Conservation (phyloP, 2,113 vertebrate species). For the Plecturocebus donacophilus region DNA sequence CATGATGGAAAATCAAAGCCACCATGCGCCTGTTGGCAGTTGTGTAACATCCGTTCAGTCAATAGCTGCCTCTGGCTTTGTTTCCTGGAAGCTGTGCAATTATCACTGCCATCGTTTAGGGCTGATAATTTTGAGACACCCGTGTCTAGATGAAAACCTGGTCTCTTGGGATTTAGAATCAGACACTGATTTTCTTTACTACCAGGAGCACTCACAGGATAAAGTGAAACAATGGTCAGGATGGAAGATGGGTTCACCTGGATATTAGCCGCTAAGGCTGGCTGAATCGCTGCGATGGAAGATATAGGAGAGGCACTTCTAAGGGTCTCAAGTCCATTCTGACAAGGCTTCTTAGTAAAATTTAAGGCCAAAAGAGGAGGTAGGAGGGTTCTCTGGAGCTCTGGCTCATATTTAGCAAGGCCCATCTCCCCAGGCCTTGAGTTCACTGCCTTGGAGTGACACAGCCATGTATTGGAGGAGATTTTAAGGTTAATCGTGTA, state of each 20-base stretch:
- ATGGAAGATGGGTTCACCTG: background rate
- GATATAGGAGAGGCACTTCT: background rate
- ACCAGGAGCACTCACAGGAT: background rate
- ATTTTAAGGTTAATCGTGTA: background rate
- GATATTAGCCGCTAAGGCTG: background rate
- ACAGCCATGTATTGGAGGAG: accelerated
- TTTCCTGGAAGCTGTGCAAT: background rate
- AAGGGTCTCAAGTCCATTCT: background rate
- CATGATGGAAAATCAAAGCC: background rate
- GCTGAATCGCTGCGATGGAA: background rate
- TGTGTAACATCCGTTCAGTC: background rate
- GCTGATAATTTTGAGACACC: background rate
- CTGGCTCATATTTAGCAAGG: background rate
- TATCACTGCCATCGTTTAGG: too few relatives aligned
- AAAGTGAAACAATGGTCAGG: background rate
- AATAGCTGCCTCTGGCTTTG: background rate
- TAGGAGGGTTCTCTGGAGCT: background rate
- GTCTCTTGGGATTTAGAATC: background rate
- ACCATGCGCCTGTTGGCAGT: accelerated
- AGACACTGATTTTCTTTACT: background rate
- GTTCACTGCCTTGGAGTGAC: background rate
- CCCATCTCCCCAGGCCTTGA: background rate
- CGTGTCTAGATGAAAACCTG: background rate
- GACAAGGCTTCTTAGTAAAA: background rate
- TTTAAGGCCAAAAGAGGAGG: background rate